Conservation (phyloP, 2,797 vertebrate species). For the Cyprinella venusta region DNA sequence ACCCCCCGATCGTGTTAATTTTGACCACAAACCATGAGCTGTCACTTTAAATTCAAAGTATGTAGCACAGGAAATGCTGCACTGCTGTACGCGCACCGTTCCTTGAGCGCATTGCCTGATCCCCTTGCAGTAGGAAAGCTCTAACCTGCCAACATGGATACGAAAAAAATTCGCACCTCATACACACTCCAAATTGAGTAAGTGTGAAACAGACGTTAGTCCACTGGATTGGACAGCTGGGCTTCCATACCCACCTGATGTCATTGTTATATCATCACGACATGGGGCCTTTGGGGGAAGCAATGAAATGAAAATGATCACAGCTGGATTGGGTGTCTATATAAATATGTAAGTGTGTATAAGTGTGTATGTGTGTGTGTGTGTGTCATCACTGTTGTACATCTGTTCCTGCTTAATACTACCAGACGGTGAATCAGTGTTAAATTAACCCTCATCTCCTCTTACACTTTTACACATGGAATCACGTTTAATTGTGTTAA, state of each 20-base stretch:
- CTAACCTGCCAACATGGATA: too few relatives aligned
- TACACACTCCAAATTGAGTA: too few relatives aligned
- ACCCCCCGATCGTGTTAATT: too few relatives aligned
- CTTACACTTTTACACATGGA: conserved; percentile 17
- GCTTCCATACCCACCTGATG: conserved; percentile 18
- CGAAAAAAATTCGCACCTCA: too few relatives aligned
- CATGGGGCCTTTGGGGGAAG: background rate
- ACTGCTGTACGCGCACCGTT: too few relatives aligned
- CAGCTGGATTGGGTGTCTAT: background rate
- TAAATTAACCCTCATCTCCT: conserved; percentile 19
- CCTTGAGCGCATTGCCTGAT: too few relatives aligned
- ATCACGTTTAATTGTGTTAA: conserved; percentile 31
- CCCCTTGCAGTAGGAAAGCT: too few relatives aligned
- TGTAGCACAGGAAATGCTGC: too few relatives aligned
- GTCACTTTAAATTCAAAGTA: too few relatives aligned
- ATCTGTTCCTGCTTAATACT: conserved; percentile 6
- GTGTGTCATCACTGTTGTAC: background rate
- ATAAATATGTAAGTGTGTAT: background rate
- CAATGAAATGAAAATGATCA: background rate
- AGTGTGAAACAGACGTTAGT: too few relatives aligned
- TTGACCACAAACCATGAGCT: too few relatives aligned
- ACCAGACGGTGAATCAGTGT: conserved; percentile 10
- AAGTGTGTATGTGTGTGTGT: background rate
- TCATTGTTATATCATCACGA: conserved; percentile 31
- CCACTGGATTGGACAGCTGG: conserved; percentile 10